A percentile compares a stretch with the other conserved stretches of the same genome.
Conservation (phyloP, 2,888 invertebrate genomes). For the Polyommatus iphigenia region DNA sequence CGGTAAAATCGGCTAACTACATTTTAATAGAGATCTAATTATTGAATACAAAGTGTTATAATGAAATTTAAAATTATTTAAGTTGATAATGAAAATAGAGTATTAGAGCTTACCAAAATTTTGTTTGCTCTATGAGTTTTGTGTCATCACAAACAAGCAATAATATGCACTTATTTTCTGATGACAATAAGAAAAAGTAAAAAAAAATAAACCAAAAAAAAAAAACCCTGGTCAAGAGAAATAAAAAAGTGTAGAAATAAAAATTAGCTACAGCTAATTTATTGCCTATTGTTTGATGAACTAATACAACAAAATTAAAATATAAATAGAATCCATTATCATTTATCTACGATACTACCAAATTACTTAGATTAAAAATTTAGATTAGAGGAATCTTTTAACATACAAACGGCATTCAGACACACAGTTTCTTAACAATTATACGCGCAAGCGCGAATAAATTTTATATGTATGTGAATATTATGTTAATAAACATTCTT, state of each 20-base stretch:
- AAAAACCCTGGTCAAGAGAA: not conserved
- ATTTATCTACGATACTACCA: not conserved
- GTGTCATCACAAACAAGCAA: not conserved
- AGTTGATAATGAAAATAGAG: too few relatives aligned
- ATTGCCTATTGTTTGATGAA: not conserved
- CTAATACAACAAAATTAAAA: not conserved
- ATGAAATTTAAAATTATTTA: not conserved
- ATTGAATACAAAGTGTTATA: not conserved
- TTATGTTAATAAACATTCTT: conserved; percentile 6
- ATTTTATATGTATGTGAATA: conserved; percentile 19
- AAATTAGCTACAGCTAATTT: not conserved
- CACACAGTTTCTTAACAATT: not conserved
- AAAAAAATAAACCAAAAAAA: not conserved
- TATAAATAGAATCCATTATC: not conserved
- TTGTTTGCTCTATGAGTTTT: not conserved
- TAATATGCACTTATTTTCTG: not conserved
- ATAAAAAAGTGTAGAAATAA: not conserved
- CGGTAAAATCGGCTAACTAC: not conserved
- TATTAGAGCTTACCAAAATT: too few relatives aligned
- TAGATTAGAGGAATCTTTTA: conserved; percentile 6
- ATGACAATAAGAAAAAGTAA: not conserved
- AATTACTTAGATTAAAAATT: not conserved
- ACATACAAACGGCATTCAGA: not conserved
- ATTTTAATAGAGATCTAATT: not conserved
- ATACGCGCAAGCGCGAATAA: not conserved